These are phyloP conservation scores for Okamejei kenojei DNA, from an alignment of 2,797 vertebrate species.

Conservation along the genomic window DNA sequence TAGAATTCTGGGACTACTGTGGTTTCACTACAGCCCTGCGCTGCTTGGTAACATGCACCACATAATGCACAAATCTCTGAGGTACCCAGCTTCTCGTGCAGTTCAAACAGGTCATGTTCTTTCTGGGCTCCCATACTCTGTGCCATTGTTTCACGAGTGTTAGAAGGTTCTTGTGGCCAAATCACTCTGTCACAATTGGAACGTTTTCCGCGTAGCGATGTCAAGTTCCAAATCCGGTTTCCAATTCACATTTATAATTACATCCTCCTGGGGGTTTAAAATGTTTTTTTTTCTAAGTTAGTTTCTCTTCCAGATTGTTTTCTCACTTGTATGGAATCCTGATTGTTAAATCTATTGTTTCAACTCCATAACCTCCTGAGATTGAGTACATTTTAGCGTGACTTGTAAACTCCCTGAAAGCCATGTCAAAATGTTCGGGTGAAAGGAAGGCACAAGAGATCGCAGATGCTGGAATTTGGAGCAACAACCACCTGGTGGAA, in stretches of 20 bases:
- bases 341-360: slow-evolving; percentile 1
- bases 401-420: background rate
- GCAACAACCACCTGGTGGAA: too few relatives aligned
- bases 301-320: background rate
- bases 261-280: background rate
- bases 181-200: background rate
- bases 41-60: background rate
- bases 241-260: background rate
- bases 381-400: background rate
- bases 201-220: background rate
- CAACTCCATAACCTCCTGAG: background rate
- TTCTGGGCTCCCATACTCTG: too few relatives aligned
- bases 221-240: background rate
- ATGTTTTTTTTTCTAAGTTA: background rate
- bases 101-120: background rate
- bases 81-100: background rate
- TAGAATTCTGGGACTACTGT: background rate
- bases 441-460: too few relatives aligned
- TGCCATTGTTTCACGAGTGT: background rate
- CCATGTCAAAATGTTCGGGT: background rate
- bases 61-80: too few relatives aligned
- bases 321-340: background rate
- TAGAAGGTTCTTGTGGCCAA: background rate
- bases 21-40: background rate
- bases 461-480: too few relatives aligned